Percentiles rank a stretch among this genome's conserved stretches.
Conservation (phyloP, 2,797 vertebrate species). For the Sebastolobus altivelis region DNA sequence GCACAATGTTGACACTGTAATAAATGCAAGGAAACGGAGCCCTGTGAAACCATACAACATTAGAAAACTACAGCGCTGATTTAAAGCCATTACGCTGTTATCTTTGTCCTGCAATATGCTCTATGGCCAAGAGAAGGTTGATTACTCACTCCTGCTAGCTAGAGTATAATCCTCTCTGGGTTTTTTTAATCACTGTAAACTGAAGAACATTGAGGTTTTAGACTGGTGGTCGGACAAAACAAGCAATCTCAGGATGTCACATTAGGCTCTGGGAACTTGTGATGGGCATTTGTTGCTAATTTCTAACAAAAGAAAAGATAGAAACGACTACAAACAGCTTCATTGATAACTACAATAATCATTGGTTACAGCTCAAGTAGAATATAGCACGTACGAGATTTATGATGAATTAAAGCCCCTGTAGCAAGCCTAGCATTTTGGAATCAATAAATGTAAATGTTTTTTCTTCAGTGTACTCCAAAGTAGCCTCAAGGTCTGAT, state of each 20-base stretch:
- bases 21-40: slow-evolving; percentile 43
- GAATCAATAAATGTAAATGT: not conserved
- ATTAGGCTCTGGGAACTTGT: not conserved
- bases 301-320: not conserved
- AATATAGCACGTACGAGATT: not conserved
- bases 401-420: not conserved
- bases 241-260: not conserved
- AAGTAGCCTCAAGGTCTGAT: not conserved
- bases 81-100: slow-evolving; percentile 52
- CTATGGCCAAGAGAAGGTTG: slow-evolving; percentile 19
- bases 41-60: slow-evolving; percentile 32
- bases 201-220: not conserved
- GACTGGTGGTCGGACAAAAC: not conserved
- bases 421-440: not conserved
- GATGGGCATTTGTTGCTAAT: not conserved
- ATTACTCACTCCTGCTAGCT: slow-evolving; percentile 35
- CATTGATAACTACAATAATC: not conserved
- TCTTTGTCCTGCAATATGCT: slow-evolving; percentile 44
- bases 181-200: not conserved
- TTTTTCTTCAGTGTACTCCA: not conserved
- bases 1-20: slow-evolving; percentile 39
- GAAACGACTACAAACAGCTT: not conserved
- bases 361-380: not conserved
- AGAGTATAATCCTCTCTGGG: not conserved
- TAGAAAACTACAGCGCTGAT: slow-evolving; percentile 39